Conservation (phyloP, 2,113 vertebrate species). For the Nothobranchius furzeri region DNA sequence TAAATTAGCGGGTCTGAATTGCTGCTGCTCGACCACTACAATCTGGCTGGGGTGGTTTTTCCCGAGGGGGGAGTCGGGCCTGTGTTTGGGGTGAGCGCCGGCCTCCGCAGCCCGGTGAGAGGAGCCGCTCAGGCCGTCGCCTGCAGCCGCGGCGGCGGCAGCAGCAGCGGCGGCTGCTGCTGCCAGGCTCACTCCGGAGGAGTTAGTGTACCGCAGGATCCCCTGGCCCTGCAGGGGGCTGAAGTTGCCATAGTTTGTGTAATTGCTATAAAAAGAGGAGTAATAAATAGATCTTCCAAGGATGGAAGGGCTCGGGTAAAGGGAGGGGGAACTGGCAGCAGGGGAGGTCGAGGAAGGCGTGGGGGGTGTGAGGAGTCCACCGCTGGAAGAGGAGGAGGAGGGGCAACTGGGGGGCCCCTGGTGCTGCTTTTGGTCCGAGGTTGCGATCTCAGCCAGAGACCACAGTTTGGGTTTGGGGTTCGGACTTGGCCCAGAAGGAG, state of each 20-base stretch:
- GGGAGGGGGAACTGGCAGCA: constrained; percentile 81
- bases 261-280: constrained; percentile 97
- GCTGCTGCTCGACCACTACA: constrained; percentile 72
- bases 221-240: constrained; percentile 94
- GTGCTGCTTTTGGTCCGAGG: constrained; percentile 93
- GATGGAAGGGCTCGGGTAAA: constrained; percentile 91
- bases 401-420: constrained; percentile 73
- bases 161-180: constrained; percentile 73
- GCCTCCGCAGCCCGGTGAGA: constrained; percentile 79
- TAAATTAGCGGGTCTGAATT: constrained; percentile 87
- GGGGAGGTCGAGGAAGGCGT: constrained; percentile 82
- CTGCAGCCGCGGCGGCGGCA: constrained; percentile 66
- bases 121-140: constrained; percentile 79
- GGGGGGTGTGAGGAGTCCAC: constrained; percentile 82
- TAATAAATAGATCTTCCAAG: constrained; percentile 98
- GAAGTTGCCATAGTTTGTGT: constrained; percentile 98
- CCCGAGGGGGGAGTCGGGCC: constrained; percentile 83
- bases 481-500: constrained; percentile 77
- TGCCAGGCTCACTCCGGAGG: constrained; percentile 81
- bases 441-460: constrained; percentile 98
- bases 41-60: constrained; percentile 87
- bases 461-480: constrained; percentile 93
- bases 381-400: constrained; percentile 78
- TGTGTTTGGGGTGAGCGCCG: constrained; percentile 83
- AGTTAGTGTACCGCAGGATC: constrained; percentile 90